phyloP scores from a whole-genome alignment of 2,888 invertebrate species.

The Gymnosoma rotundatum region DNA sequence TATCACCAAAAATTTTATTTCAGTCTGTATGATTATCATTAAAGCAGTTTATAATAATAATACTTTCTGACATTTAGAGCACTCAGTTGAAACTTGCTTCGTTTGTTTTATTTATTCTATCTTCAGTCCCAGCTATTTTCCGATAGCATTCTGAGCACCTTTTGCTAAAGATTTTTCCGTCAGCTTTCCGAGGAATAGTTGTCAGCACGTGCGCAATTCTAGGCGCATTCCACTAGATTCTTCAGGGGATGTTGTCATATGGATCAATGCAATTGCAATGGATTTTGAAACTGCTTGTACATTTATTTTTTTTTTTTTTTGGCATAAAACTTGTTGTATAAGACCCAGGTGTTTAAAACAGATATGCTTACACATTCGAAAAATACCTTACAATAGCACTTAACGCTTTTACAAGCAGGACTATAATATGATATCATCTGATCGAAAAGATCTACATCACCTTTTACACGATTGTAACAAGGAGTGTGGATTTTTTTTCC shows the following conservation, averaged over 20 bases:
- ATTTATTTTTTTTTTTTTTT: too few species aligned
- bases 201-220: background rate
- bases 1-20: too few species aligned
- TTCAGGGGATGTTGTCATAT: slow-evolving; percentile 9
- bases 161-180: too few species aligned
- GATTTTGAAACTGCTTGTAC: too few species aligned
- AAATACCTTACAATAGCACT: too few species aligned
- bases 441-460: background rate
- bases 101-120: background rate
- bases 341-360: too few species aligned
- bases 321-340: too few species aligned
- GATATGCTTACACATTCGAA: too few species aligned
- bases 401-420: background rate
- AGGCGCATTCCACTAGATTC: background rate
- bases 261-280: slow-evolving; percentile 6
- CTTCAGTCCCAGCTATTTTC: too few species aligned
- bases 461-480: slow-evolving; percentile 1
- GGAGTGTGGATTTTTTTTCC: too few species aligned
- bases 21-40: background rate
- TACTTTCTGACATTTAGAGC: slow-evolving; percentile 6
- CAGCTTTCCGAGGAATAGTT: too few species aligned
- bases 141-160: too few species aligned
- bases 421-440: slow-evolving; percentile 14
- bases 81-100: slow-evolving; percentile 13
- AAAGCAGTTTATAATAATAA: background rate